Evolutionary conservation across 2,888 invertebrate genomes (phyloP), one percentile per base, ranked within the genome.

Genomic region (Drosophila fungiperda): DNA sequence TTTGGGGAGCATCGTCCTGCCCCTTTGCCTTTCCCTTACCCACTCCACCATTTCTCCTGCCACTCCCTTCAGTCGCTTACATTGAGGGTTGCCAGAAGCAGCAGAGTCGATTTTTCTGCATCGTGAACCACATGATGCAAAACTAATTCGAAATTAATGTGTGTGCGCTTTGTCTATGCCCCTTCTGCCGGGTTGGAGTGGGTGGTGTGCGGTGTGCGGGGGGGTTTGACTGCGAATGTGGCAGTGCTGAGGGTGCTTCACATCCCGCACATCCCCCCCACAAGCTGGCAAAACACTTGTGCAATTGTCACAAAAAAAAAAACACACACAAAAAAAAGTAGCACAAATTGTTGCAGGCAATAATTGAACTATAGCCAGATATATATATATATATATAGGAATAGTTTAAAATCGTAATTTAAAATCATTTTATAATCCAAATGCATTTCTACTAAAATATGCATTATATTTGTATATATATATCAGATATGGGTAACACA

Each of bases 111-210:
- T 92, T 93, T 92, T 93, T 93, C 93, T 92, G 93, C 93, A 92
- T 93, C 92, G 92, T 92, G 90, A 91, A 92, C 91, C 93, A 93
- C 92, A 93, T 93, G 93, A 93, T 93, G 93, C 93, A 93, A 93
- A 93, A 93, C 93, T 93, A 93, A 93, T 93, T 93, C 91, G 92
- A 93, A 93, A 92, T 93, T 93, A 93, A 93, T 93, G 93, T 92
- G 92, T 91, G 91, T 92, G 85, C 88, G 90, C 90, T 89, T 81
- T 86, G 89, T 90, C 90, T 88, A 73, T 80, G 88, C 70, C 76
- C 69, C 60, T 53, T 60, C 23, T 26, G 26, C 26, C 26, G 26
- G 26, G 26, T 26, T 2, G 26, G 26, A 2, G 26, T 2, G 26
- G 26, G 26, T 2, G 26, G 26, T 26, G 23, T 26, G 23, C 26